phyloP scores from a whole-genome alignment of 1,140 invertebrate genomes.

The Ganaspis sp. region DNA sequence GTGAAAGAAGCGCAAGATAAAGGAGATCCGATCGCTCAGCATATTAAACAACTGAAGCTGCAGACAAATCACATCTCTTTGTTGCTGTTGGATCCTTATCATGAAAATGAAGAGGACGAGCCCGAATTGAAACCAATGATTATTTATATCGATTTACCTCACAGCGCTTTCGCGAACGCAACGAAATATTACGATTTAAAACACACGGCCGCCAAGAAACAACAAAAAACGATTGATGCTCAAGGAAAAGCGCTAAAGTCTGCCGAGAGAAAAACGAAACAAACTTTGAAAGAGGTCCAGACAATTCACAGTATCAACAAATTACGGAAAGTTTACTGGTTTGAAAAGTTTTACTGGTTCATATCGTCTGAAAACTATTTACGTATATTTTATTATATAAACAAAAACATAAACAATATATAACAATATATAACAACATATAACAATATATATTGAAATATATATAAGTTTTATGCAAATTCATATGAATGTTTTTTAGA shows the following conservation, averaged over 20 bases:
- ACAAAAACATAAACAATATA: too few species aligned
- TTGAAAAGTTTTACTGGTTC: constrained; percentile 99
- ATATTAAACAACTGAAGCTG: constrained; percentile 92
- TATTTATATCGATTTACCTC: constrained; percentile 94
- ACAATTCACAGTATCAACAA: constrained; percentile 96
- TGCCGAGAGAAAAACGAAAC: constrained; percentile 96
- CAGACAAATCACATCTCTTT: constrained; percentile 95
- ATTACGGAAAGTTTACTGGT: constrained; percentile 95
- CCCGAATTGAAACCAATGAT: constrained; percentile 79
- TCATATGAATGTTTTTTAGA: too few species aligned
- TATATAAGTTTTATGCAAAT: too few species aligned
- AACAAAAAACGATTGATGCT: constrained; percentile 97
- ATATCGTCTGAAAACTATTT: constrained; percentile 98
- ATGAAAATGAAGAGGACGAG: constrained; percentile 73
- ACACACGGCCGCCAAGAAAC: constrained; percentile 93
- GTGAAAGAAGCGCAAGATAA: constrained; percentile 89
- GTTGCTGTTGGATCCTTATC: constrained; percentile 86
- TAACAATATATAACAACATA: too few species aligned
- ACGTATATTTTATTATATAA: constrained; percentile 78
- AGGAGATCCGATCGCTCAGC: constrained; percentile 88
- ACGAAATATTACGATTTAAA: constrained; percentile 95
- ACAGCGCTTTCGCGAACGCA: constrained; percentile 95
- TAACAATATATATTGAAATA: too few species aligned
- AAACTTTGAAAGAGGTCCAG: constrained; percentile 95
- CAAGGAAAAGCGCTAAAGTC: constrained; percentile 96